phyloP scores from a whole-genome alignment of 2,113 vertebrate genomes.

The Castor canadensis region DNA sequence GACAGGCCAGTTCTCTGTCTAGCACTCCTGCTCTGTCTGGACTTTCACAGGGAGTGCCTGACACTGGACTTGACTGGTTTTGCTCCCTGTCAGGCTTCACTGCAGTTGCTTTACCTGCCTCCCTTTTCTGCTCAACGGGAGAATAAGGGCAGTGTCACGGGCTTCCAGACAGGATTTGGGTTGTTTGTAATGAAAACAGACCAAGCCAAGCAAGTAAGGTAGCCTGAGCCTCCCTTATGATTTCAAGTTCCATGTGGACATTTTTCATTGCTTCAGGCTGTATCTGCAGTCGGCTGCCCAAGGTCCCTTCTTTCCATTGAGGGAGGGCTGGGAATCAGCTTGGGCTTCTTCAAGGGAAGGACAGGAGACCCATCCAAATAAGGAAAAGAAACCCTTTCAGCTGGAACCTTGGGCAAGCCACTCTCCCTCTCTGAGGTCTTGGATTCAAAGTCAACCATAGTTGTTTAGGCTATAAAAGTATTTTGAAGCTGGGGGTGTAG shows the following conservation, averaged over 20 bases:
- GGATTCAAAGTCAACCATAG: background rate
- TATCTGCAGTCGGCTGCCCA: background rate
- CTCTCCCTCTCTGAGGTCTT: background rate
- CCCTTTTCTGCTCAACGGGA: conserved; percentile 1
- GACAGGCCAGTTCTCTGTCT: background rate
- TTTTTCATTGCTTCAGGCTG: background rate
- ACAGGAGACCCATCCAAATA: background rate
- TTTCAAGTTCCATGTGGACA: background rate
- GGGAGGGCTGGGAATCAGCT: background rate
- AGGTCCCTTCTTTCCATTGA: background rate
- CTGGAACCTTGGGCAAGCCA: background rate
- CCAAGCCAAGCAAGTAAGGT: conserved; percentile 30
- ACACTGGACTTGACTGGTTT: background rate
- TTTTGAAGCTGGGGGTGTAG: background rate
- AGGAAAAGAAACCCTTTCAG: background rate
- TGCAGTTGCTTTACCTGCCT: background rate
- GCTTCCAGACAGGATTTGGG: conserved; percentile 36
- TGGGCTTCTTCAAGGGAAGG: background rate
- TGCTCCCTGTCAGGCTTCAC: conserved; percentile 1
- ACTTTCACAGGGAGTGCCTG: background rate
- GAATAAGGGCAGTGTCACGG: background rate
- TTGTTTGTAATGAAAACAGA: conserved; percentile 52
- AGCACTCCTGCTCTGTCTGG: background rate
- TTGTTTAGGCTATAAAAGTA: background rate
- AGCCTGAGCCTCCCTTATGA: background rate